Conservation (phyloP, 2,113 vertebrate species). For the Martes martes region DNA sequence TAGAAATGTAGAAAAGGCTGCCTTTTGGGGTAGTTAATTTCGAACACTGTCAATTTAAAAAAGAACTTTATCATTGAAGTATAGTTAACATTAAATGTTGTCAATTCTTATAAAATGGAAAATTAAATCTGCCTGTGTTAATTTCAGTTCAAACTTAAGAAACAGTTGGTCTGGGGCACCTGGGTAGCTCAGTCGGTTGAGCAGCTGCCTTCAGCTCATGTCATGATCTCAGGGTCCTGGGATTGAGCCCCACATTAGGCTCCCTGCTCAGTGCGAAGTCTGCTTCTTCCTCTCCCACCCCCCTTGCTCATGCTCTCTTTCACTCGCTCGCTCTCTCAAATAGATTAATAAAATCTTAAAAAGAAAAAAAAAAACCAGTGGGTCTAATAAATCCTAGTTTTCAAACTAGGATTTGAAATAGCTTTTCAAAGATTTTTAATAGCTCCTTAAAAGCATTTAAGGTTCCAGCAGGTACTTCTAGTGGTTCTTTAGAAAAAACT, state of each 20-base stretch:
- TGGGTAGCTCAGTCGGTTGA: too few relatives aligned
- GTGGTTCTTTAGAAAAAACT: neutral
- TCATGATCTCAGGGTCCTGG: too few relatives aligned
- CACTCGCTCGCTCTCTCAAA: too few relatives aligned
- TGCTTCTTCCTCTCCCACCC: too few relatives aligned
- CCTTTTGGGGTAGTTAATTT: neutral
- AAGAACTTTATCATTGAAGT: neutral
- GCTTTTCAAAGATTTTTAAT: too few relatives aligned
- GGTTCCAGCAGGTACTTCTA: neutral
- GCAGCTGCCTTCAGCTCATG: too few relatives aligned
- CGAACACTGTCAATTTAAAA: neutral
- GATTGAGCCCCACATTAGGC: too few relatives aligned
- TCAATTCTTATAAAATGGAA: neutral
- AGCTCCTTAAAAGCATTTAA: neutral
- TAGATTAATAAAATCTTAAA: too few relatives aligned
- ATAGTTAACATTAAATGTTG: neutral
- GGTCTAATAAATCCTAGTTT: neutral
- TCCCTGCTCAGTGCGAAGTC: too few relatives aligned
- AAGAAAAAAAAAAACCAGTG: neutral
- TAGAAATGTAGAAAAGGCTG: neutral
- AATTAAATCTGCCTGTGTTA: neutral
- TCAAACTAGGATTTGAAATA: neutral
- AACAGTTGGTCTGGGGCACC: neutral
- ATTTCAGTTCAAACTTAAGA: slow-evolving; percentile 5
- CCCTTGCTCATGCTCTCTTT: too few relatives aligned